A percentile compares a stretch with the other conserved stretches of the same genome.
These are phyloP conservation scores for Prietella phreatophila DNA, from an alignment of 2,113 vertebrate species.

Conservation along the genomic window DNA sequence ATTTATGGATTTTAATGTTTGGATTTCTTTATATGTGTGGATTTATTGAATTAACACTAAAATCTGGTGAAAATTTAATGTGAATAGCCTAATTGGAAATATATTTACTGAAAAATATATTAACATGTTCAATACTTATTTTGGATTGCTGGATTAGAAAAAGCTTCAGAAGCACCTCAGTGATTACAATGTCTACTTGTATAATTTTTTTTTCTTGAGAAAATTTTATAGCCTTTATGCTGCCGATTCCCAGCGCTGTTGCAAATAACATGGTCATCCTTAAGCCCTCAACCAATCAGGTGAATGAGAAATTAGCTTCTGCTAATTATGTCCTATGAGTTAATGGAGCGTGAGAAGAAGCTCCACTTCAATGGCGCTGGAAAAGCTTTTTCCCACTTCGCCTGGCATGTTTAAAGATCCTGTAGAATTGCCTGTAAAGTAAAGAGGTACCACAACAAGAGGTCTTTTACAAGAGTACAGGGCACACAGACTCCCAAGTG, in stretches of 20 bases:
- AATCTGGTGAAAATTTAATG: too few relatives aligned
- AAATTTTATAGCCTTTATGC: not conserved
- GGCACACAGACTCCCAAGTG: constrained; percentile 22
- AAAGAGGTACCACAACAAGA: constrained; percentile 49
- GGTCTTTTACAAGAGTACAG: constrained; percentile 51
- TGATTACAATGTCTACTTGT: not conserved
- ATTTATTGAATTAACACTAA: too few relatives aligned
- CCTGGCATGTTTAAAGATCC: constrained; percentile 35
- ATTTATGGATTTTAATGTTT: too few relatives aligned
- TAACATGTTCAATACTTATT: too few relatives aligned
- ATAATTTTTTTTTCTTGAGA: not conserved
- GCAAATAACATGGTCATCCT: constrained; percentile 47
- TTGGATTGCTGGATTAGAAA: not conserved
- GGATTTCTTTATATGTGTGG: too few relatives aligned
- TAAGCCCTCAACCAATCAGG: constrained; percentile 59
- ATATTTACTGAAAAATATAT: too few relatives aligned
- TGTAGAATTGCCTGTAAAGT: constrained; percentile 51
- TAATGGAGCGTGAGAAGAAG: constrained; percentile 69
- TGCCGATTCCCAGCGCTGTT: constrained; percentile 2
- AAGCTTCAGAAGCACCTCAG: not conserved
- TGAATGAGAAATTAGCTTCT: constrained; percentile 54
- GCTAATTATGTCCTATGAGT: constrained; percentile 66
- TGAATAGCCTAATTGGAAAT: too few relatives aligned
- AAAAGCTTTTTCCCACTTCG: constrained; percentile 56
- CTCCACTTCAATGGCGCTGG: constrained; percentile 56